phyloP scores from a whole-genome alignment of 1,140 invertebrate genomes.

The Gyrodactylus bullatarudis region DNA sequence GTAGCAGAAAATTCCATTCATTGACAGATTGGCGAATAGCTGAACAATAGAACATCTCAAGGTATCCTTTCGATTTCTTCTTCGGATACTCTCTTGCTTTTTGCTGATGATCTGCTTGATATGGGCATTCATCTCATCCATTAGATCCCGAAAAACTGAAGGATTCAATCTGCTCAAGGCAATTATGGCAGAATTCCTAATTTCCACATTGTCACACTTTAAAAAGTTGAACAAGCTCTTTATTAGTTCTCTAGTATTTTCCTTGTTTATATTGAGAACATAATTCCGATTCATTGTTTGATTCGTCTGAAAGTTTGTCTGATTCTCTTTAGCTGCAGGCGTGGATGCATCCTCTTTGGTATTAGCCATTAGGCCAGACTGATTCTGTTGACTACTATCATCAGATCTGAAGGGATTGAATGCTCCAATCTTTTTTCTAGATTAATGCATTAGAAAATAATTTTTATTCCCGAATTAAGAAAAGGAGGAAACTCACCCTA shows the following conservation, averaged over 20 bases:
- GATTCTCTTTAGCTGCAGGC: background rate
- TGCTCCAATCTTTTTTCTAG: background rate
- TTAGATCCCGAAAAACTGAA: constrained; percentile 40
- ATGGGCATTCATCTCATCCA: constrained; percentile 61
- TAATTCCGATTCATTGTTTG: background rate
- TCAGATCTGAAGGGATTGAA: background rate
- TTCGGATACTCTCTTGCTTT: constrained; percentile 73
- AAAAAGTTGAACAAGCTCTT: background rate
- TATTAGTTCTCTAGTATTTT: background rate
- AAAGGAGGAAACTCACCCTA: background rate
- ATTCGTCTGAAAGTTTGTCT: background rate
- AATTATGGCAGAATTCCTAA: background rate
- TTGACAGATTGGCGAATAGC: constrained; percentile 58
- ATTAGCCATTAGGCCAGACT: background rate
- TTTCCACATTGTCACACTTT: background rate
- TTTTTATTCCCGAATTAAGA: background rate
- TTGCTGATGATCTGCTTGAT: constrained; percentile 79
- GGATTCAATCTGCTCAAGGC: background rate
- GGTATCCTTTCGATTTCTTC: constrained; percentile 46
- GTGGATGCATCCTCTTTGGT: background rate
- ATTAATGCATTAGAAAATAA: background rate
- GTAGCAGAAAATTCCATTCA: constrained; percentile 54
- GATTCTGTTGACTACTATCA: background rate
- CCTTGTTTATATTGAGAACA: background rate
- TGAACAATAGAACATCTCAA: constrained; percentile 56